Conservation (phyloP, 1,140 invertebrate species). For the Zaprionus taronus region DNA sequence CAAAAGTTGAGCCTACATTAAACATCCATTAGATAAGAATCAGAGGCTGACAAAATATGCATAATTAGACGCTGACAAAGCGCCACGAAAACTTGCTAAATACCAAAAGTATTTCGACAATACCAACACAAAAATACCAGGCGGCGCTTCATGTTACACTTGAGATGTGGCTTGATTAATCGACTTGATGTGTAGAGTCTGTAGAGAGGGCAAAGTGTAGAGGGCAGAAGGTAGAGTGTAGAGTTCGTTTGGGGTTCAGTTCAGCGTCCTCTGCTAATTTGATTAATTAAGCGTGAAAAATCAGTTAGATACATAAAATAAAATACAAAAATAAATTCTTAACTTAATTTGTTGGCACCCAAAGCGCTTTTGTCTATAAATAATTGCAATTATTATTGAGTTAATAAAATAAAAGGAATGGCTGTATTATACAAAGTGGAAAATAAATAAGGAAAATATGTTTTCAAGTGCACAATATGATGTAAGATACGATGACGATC, state of each 20-base stretch:
- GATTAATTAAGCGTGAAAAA: slow-evolving; percentile 63
- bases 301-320: slow-evolving; percentile 2
- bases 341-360: slow-evolving; percentile 24
- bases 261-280: slow-evolving; percentile 53
- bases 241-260: slow-evolving; percentile 42
- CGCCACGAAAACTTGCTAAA: slow-evolving; percentile 50
- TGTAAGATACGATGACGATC: background rate
- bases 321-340: slow-evolving; percentile 19
- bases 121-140: slow-evolving; percentile 12
- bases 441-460: background rate
- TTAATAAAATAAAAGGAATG: slow-evolving; percentile 22
- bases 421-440: background rate
- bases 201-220: slow-evolving; percentile 16
- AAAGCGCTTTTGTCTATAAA: slow-evolving; percentile 47
- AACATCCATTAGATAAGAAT: slow-evolving; percentile 40
- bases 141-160: slow-evolving; percentile 70
- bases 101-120: slow-evolving; percentile 36
- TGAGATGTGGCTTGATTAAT: slow-evolving; percentile 66
- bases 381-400: slow-evolving; percentile 52
- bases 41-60: slow-evolving; percentile 27
- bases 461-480: background rate
- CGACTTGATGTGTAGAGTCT: slow-evolving; percentile 27
- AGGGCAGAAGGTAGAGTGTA: slow-evolving; percentile 19
- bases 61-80: slow-evolving; percentile 23
- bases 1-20: slow-evolving; percentile 36